Conservation (phyloP, 2,113 vertebrate genomes). For the Laticauda laticaudata region DNA sequence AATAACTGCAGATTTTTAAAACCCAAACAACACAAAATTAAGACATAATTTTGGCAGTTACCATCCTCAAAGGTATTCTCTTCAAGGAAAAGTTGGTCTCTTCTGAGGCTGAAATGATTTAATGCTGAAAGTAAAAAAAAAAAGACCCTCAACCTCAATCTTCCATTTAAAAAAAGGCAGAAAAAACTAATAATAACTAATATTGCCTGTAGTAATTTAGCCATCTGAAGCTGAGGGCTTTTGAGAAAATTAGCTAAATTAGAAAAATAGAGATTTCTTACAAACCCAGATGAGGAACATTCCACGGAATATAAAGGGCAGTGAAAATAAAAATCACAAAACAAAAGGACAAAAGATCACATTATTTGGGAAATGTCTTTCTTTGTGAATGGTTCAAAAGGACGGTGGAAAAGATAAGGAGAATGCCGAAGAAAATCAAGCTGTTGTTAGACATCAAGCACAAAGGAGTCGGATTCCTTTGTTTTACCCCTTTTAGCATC, state of each 20-base stretch:
- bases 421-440: neutral
- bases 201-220: neutral
- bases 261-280: neutral
- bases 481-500: neutral
- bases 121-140: neutral
- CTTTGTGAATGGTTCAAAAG: neutral
- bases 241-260: neutral
- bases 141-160: neutral
- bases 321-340: neutral
- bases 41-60: neutral
- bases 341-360: neutral
- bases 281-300: neutral
- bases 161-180: neutral
- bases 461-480: slow-evolving; percentile 4
- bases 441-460: neutral
- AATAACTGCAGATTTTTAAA: slow-evolving; percentile 13
- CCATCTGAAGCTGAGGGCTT: neutral
- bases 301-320: neutral
- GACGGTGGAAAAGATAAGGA: neutral
- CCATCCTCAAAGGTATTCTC: neutral
- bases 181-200: neutral
- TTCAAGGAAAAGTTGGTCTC: neutral
- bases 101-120: neutral
- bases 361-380: neutral
- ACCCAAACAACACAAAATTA: slow-evolving; percentile 5